Conservation (phyloP, 2,888 invertebrate genomes). For the Ichneumoninae sp. region DNA sequence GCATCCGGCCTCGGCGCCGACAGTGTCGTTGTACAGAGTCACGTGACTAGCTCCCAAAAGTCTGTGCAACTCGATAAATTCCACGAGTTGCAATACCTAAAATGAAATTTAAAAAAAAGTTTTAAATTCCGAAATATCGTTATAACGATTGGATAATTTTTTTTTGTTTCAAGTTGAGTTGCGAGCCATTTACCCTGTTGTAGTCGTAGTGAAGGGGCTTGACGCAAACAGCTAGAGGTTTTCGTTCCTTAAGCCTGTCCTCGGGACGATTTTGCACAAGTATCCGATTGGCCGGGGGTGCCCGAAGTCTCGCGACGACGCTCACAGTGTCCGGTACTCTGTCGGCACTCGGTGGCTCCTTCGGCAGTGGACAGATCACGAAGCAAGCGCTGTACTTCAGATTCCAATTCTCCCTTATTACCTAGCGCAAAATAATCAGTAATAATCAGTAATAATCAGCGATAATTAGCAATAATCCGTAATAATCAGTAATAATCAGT, state of each 20-base stretch:
- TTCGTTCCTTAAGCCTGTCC: conserved; percentile 85
- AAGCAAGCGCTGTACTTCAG: conserved; percentile 96
- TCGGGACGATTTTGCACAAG: conserved; percentile 86
- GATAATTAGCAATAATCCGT: no score
- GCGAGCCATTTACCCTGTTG: conserved; percentile 86
- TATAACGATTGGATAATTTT: not conserved
- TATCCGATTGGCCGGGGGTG: conserved; percentile 88
- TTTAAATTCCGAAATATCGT: not conserved
- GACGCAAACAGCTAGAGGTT: conserved; percentile 92
- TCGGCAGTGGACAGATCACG: conserved; percentile 91
- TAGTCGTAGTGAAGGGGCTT: conserved; percentile 96
- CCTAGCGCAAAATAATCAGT: conserved; percentile 83
- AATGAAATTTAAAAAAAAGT: conserved; percentile 23
- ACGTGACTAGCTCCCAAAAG: conserved; percentile 94
- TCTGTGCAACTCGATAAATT: conserved; percentile 95
- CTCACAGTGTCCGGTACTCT: conserved; percentile 89
- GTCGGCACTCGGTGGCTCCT: conserved; percentile 87
- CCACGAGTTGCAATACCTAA: conserved; percentile 92
- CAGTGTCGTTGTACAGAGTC: conserved; percentile 95
- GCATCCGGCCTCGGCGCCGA: conserved; percentile 92
- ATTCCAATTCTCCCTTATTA: conserved; percentile 97
- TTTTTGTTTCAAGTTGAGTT: not conserved
- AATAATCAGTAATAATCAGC: not conserved
- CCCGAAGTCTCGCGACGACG: conserved; percentile 87
- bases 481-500: no score